These are phyloP conservation scores for Euzophera pinguis DNA, from an alignment of 2,888 invertebrate species.

Conservation along the genomic window DNA sequence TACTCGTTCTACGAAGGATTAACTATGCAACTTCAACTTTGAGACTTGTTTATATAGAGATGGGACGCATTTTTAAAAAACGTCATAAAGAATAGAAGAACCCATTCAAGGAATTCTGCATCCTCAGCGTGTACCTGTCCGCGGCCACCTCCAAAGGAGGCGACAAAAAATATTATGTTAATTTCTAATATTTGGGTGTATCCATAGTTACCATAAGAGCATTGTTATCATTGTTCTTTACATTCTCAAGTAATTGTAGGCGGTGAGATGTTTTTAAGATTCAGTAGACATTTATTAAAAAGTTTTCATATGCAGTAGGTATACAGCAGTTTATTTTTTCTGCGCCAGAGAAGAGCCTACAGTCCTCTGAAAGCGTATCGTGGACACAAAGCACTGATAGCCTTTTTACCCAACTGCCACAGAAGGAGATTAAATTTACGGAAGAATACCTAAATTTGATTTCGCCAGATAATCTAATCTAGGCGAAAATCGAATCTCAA, in stretches of 20 bases:
- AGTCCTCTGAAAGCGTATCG: too few species aligned
- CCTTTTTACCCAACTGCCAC: too few species aligned
- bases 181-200: constrained; percentile 71
- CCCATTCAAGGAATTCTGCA: constrained; percentile 78
- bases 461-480: too few species aligned
- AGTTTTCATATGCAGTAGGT: too few species aligned
- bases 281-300: too few species aligned
- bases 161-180: constrained; percentile 76
- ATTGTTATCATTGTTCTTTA: constrained; percentile 75
- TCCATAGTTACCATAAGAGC: constrained; percentile 73
- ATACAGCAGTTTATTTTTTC: too few species aligned
- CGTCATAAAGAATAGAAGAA: constrained; percentile 33
- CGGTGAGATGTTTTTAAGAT: constrained; percentile 26
- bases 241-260: constrained; percentile 60
- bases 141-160: constrained; percentile 74
- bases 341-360: too few species aligned
- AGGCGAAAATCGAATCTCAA: too few species aligned
- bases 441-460: too few species aligned
- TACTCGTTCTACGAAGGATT: constrained; percentile 33
- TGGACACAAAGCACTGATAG: too few species aligned
- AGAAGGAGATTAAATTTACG: too few species aligned
- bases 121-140: constrained; percentile 75
- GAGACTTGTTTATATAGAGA: constrained; percentile 21
- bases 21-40: constrained; percentile 23
- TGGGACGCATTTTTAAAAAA: constrained; percentile 28